Conservation (phyloP, 2,888 invertebrate species). For the Rapana venosa region DNA sequence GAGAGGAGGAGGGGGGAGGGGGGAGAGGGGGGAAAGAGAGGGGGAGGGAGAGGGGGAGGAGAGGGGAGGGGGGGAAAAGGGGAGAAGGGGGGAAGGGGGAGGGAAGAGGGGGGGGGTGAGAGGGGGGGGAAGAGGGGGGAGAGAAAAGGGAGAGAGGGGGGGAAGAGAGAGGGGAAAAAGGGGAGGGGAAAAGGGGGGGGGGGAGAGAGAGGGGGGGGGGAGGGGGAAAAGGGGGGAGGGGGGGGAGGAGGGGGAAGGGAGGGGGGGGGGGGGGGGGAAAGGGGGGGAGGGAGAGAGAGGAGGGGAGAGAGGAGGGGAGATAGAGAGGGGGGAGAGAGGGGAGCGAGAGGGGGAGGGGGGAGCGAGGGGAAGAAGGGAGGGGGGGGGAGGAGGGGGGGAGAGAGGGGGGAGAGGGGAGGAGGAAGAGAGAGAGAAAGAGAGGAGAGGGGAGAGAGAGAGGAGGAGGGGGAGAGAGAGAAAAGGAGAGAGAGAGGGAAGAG, state of each 20-base stretch:
- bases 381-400: background rate
- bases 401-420: background rate
- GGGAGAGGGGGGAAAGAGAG: background rate
- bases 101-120: slow-evolving; percentile 15
- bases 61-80: background rate
- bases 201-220: background rate
- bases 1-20: background rate
- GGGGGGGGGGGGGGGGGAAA: too few species aligned
- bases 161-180: background rate
- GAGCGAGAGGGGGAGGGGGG: too few species aligned
- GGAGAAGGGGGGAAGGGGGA: background rate
- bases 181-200: background rate
- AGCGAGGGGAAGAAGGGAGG: background rate
- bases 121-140: background rate
- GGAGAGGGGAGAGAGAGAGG: background rate
- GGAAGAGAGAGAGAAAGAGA: slow-evolving; percentile 8
- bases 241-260: too few species aligned
- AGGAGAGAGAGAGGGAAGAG: slow-evolving; percentile 8
- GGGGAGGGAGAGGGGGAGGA: background rate
- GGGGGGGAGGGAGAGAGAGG: too few species aligned
- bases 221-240: too few species aligned
- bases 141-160: background rate
- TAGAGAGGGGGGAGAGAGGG: too few species aligned
- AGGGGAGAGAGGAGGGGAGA: too few species aligned
- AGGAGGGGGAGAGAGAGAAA: background rate